Conservation (phyloP, 2,113 vertebrate species). For the Etheostoma cragini region DNA sequence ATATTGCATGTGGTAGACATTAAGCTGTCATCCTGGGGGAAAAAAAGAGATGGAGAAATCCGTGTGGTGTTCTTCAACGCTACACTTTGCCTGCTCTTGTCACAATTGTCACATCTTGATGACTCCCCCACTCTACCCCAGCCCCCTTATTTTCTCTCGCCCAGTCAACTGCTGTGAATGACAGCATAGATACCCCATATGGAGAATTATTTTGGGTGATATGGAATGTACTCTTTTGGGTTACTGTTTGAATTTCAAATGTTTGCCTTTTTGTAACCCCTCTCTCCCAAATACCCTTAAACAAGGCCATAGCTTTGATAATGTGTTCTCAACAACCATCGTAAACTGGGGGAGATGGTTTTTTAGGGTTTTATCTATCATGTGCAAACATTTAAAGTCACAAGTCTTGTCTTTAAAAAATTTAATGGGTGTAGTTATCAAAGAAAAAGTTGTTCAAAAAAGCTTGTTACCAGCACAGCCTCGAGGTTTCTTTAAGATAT, state of each 20-base stretch:
- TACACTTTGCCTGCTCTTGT: slow-evolving; percentile 96
- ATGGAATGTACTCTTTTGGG: slow-evolving; percentile 68
- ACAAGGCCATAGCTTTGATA: slow-evolving; percentile 45
- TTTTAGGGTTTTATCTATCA: slow-evolving; percentile 44
- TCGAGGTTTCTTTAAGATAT: slow-evolving; percentile 70
- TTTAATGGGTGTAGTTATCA: slow-evolving; percentile 62
- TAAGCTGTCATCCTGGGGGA: slow-evolving; percentile 97
- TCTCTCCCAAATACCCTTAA: slow-evolving; percentile 28
- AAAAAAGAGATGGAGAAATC: slow-evolving; percentile 88
- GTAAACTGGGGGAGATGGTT: slow-evolving; percentile 12
- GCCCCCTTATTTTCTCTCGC: slow-evolving; percentile 79
- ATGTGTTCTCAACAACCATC: slow-evolving; percentile 30
- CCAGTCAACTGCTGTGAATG: slow-evolving; percentile 81
- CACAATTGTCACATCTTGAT: slow-evolving; percentile 96
- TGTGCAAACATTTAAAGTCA: slow-evolving; percentile 55
- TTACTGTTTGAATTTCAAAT: slow-evolving; percentile 78
- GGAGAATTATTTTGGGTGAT: slow-evolving; percentile 88
- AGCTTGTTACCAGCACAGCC: slow-evolving; percentile 71
- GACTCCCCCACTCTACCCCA: slow-evolving; percentile 74
- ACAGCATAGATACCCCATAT: slow-evolving; percentile 86
- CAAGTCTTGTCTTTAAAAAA: slow-evolving; percentile 41
- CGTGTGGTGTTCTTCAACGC: slow-evolving; percentile 91
- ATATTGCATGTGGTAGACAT: slow-evolving; percentile 99
- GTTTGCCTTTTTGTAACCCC: slow-evolving; percentile 56
- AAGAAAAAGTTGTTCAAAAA: slow-evolving; percentile 65